Base-by-base conservation (phyloP, 2,888 invertebrate genomes). In the Trissolcus brochymenae region DNA sequence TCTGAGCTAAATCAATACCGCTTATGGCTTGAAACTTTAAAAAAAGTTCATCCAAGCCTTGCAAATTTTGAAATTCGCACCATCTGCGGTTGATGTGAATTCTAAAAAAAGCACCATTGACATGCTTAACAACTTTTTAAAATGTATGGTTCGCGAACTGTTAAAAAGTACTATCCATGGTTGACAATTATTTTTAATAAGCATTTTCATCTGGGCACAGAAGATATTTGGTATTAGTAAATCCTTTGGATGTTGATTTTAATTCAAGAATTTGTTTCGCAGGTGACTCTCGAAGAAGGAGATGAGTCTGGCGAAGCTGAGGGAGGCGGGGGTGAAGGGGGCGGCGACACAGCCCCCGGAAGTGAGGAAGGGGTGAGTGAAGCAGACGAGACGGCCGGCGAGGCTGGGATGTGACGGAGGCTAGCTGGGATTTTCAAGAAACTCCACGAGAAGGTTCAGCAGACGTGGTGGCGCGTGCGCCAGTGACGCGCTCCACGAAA, bases 321-420 rank as follows among this genome's bases (percentile, higher is more conserved):
- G 61, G 90, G 88, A 59, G 87, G 83, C 17, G 85, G 81, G 19
- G 86, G 87, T 41, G 88, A 87, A 46, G 90, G 87, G 61, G 90
- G 88, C 60, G 89, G 87, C 62, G 78, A 78, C 46, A 61, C 65
- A 17, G 72, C 76, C 2, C 80, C 78, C 86, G 90, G 90, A 87
- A 90, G 90, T 85, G 91, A 91, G 86, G 92, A 90, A 84, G 91
- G 86, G 87, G 91, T 90, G 89, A 92, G 89, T 84, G 87, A 87
- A 77, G 81, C 83, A 54, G 90, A 88, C 55, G 90, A 87, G n/a
- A 85, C 82, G 56, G 83, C 86, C 49, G 85, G 87, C 16, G 89
- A 89, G 55, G 87, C 92, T 92, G 95, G 95, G 90, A 96, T 96
- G 94, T 96, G 95, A 96, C 95, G 95, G 95, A 95, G 95, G 94